Evolutionary conservation across 2,797 vertebrate species (phyloP).

Genomic region (Lophius americanus): DNA sequence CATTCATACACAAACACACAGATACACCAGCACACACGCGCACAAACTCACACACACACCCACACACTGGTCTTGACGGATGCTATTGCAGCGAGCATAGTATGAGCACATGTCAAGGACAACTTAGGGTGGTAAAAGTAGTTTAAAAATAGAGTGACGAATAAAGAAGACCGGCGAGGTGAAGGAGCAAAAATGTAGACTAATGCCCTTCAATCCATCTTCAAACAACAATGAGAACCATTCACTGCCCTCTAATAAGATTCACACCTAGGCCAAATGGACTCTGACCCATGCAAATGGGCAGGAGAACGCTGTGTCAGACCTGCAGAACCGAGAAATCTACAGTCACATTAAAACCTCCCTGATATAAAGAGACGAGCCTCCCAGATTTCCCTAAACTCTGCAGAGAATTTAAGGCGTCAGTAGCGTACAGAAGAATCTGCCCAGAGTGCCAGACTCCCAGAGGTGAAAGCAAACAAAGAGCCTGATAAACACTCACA

Average conservation of each 20-base stretch:
- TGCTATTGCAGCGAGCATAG: not conserved
- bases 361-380: conserved; percentile 6
- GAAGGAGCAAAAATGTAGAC: conserved; percentile 34
- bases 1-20: no score
- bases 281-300: conserved; percentile 66
- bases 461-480: conserved; percentile 12
- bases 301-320: conserved; percentile 30
- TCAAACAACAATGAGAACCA: conserved; percentile 67
- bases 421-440: not conserved
- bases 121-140: not conserved
- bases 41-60: no score
- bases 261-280: conserved; percentile 61
- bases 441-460: not conserved
- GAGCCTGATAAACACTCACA: conserved; percentile 9
- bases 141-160: not conserved
- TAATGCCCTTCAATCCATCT: conserved; percentile 59
- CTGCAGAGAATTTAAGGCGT: conserved; percentile 6
- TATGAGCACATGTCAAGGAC: not conserved
- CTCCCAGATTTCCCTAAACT: conserved; percentile 4
- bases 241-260: conserved; percentile 72
- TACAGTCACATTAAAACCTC: conserved; percentile 31
- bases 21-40: not conserved
- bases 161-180: conserved; percentile 18
- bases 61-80: not conserved
- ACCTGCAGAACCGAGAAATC: conserved; percentile 32